phyloP scores from a whole-genome alignment of 2,797 vertebrate species.

The Hapalemur alaotrensis region DNA sequence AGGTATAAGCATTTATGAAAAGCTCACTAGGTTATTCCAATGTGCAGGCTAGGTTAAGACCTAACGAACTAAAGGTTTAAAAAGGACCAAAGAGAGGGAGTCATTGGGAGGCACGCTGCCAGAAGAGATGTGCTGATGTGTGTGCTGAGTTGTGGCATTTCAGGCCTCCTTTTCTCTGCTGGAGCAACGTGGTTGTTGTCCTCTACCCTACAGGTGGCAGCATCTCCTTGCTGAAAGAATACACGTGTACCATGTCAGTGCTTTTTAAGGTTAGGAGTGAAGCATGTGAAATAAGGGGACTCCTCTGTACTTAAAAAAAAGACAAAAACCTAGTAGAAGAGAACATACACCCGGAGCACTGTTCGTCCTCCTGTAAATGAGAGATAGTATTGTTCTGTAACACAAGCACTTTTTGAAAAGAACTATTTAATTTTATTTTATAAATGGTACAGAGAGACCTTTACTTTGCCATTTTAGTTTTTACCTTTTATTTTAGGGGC shows the following conservation, averaged over 20 bases:
- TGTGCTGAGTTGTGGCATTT: neutral
- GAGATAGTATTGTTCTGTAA: neutral
- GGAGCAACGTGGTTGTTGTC: neutral
- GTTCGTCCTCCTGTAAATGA: neutral
- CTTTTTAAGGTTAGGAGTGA: neutral
- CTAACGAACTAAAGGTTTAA: neutral
- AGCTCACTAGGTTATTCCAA: neutral
- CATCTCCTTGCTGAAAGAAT: neutral
- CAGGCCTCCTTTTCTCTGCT: neutral
- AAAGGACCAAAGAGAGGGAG: neutral
- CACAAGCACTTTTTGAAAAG: neutral
- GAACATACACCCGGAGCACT: neutral
- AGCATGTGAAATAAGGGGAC: neutral
- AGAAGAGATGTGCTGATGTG: neutral
- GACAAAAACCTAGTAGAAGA: neutral
- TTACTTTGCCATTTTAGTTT: neutral
- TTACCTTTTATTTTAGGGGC: neutral
- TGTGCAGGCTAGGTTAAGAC: neutral
- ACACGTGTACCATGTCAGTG: neutral
- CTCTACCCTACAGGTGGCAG: neutral
- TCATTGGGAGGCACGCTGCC: neutral
- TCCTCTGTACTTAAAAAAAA: neutral
- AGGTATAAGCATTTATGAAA: neutral
- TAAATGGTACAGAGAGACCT: neutral
- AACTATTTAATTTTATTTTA: conserved; percentile 19